phyloP scores from a whole-genome alignment of 1,140 invertebrate species.

The Macrostomum lignano region DNA sequence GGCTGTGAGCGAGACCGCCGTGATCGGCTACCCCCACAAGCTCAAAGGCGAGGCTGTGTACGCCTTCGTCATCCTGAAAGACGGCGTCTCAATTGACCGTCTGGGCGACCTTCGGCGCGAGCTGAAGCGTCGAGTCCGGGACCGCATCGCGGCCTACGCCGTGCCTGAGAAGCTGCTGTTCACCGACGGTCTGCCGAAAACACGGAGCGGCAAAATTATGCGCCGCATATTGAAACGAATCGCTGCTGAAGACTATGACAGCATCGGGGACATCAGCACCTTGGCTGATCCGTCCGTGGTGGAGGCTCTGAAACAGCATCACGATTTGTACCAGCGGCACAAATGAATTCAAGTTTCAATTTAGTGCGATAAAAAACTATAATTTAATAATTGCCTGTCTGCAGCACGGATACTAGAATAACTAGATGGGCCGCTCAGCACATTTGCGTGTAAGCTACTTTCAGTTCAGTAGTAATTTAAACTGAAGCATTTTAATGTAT shows the following conservation, averaged over 20 bases:
- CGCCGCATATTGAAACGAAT: conserved; percentile 17
- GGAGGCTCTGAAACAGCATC: no score
- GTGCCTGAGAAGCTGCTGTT: conserved; percentile 13
- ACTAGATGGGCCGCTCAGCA: no score
- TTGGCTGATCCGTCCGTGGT: no score
- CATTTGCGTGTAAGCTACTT: no score
- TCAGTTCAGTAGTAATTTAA: no score
- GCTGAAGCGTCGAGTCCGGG: conserved; percentile 12
- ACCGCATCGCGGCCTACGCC: conserved; percentile 19
- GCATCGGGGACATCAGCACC: no score
- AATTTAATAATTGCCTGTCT: no score
- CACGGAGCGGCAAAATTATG: conserved; percentile 30
- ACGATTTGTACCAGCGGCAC: no score
- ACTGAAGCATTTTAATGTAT: no score
- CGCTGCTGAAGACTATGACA: conserved; percentile 26
- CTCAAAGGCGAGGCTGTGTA: conserved; percentile 30
- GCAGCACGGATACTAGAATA: no score
- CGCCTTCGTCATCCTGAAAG: conserved; percentile 24
- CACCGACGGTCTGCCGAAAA: conserved; percentile 15
- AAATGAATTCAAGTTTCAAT: no score
- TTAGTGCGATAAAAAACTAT: no score
- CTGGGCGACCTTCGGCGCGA: conserved; percentile 9
- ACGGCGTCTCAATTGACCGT: conserved; percentile 8
- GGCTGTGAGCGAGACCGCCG: conserved; percentile 27
- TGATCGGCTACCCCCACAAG: conserved; percentile 30